Percentiles rank a stretch among this genome's conserved stretches.
phyloP scores from a whole-genome alignment of 2,888 invertebrate genomes.

The Adineta ricciae region DNA sequence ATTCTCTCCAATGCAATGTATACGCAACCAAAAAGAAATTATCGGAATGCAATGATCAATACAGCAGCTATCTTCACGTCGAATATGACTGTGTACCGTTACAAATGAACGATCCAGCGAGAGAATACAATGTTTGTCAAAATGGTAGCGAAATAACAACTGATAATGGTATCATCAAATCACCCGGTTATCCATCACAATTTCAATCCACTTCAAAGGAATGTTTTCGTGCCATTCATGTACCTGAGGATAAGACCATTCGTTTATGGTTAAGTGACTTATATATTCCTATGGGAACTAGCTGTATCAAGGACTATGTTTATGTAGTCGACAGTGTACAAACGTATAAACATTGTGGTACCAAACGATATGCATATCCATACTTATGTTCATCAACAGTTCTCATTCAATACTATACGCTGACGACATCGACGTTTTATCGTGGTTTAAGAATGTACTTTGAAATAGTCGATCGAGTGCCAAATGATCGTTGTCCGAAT shows the following conservation, averaged over 20 bases:
- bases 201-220: not conserved
- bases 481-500: not conserved
- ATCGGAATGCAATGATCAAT: not conserved
- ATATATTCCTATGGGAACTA: not conserved
- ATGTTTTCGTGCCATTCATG: constrained; percentile 14
- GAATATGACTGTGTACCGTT: constrained; percentile 6
- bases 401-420: not conserved
- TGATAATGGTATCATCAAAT: not conserved
- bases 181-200: constrained; percentile 4
- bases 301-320: not conserved
- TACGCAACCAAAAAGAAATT: not conserved
- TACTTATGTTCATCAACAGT: not conserved
- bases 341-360: not conserved
- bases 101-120: not conserved
- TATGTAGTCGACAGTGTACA: not conserved
- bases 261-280: not conserved
- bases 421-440: not conserved
- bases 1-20: not conserved
- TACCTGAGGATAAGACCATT: not conserved
- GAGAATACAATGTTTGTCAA: constrained; percentile 9
- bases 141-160: not conserved
- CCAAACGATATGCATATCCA: not conserved
- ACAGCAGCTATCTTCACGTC: not conserved
- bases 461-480: not conserved
- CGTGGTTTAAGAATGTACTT: not conserved